Evolutionary conservation across 2,888 invertebrate genomes (phyloP), one percentile per base, ranked within the genome.

Genomic region (Drosophila siamana): DNA sequence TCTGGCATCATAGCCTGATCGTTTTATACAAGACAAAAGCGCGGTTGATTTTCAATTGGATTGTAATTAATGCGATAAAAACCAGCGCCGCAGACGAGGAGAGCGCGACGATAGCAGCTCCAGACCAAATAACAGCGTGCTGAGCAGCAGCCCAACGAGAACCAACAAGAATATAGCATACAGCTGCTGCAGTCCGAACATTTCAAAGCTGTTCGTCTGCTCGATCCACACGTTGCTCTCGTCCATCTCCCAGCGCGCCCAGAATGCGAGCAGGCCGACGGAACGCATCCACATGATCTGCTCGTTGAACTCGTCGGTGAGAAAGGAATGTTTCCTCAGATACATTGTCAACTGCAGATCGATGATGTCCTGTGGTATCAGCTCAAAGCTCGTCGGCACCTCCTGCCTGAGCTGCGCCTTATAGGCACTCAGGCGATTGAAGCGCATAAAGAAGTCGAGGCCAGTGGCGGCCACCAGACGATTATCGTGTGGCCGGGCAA

Each of bases 301-400:
- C 22, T 73, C 69, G 55, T 90, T 84, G 2, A 90, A 69, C 9
- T 79, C 76, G 22, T 85, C 74, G 9, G 77, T 65, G 9, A 90
- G 79, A 38, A 69, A 87, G 0, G 90, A 88, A 36, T 89, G 90
- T 59, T 90, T 90, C 0, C 65, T 38, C 15, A 90, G 61, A 24
- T 86, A 88, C 61, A 89, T 80, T 16, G 78, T 76, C 48, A 85
- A 6, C 36, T 78, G 76, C 41, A 84, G n/a, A 15, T 52, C 62
- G 8, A 87, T 50, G 33, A 86, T 43, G 9, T 78, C 69, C 69
- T 85, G 56, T 0, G 78, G 59, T 5, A 87, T 54, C 0, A 85
- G 38, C 40, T 74, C 77, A 9, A 76, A 85, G 1, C 64, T 59
- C 6, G 47, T 41, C 0, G 36, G 52, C 1, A 19, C 6, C 8